A percentile compares a stretch with the other conserved stretches of the same genome.
Conservation (phyloP, 2,888 invertebrate genomes). For the Latheticus oryzae region DNA sequence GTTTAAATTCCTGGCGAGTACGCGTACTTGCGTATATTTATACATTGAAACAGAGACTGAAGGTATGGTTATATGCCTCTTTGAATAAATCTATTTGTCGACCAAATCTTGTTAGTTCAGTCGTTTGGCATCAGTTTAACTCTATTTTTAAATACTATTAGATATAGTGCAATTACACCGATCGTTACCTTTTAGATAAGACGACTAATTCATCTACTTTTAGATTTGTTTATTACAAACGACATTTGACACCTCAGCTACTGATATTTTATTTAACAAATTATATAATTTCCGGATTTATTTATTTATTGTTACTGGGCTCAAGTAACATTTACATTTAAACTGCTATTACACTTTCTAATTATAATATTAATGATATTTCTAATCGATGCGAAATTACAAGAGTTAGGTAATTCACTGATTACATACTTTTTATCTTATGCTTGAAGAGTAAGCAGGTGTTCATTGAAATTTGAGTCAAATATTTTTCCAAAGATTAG, state of each 20-base stretch:
- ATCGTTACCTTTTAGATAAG: constrained; percentile 40
- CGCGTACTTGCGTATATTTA: constrained; percentile 43
- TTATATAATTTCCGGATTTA: constrained; percentile 25
- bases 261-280: constrained; percentile 17
- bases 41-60: constrained; percentile 33
- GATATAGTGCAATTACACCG: constrained; percentile 35
- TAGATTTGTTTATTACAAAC: constrained; percentile 3
- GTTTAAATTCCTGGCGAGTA: constrained; percentile 42
- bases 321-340: constrained; percentile 15
- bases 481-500: too few relatives aligned
- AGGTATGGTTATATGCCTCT: constrained; percentile 40
- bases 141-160: constrained; percentile 40
- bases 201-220: constrained; percentile 28
- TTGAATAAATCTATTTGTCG: constrained; percentile 41
- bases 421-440: too few relatives aligned
- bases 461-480: too few relatives aligned
- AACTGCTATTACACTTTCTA: constrained; percentile 24
- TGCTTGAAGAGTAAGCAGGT: too few relatives aligned
- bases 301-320: constrained; percentile 19
- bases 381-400: constrained; percentile 14
- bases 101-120: constrained; percentile 42
- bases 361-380: constrained; percentile 31
- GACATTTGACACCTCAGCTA: constrained; percentile 4
- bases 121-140: constrained; percentile 37
- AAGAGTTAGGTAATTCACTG: too few relatives aligned